Percentiles rank a stretch among this genome's conserved stretches.
These are phyloP conservation scores for Clarias magur DNA, from an alignment of 2,113 vertebrate species.

Conservation along the genomic window DNA sequence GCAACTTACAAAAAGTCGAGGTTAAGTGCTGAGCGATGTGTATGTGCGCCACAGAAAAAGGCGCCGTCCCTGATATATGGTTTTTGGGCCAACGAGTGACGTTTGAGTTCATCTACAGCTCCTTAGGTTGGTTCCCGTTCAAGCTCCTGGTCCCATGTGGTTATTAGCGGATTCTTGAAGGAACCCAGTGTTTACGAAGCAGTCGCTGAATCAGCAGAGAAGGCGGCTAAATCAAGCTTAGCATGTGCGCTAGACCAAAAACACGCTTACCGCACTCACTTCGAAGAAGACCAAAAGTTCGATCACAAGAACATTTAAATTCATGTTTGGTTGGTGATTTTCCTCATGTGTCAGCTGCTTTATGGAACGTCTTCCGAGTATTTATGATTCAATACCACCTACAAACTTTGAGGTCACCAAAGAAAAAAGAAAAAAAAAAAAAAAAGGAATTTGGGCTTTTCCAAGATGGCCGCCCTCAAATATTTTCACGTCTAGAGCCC, in stretches of 20 bases:
- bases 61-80: background rate
- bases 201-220: background rate
- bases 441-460: too few relatives aligned
- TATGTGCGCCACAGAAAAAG: background rate
- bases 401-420: too few relatives aligned
- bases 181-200: background rate
- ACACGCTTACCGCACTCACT: background rate
- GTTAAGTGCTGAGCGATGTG: constrained; percentile 5
- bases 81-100: background rate
- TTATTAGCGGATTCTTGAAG: background rate
- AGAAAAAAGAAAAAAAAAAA: too few relatives aligned
- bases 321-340: background rate
- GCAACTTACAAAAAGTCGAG: constrained; percentile 12
- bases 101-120: background rate
- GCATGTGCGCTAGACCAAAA: background rate
- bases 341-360: background rate
- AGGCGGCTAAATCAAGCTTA: background rate
- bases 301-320: background rate
- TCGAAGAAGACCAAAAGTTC: background rate
- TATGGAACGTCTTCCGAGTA: background rate
- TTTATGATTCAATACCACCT: background rate
- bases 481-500: too few relatives aligned
- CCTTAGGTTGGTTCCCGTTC: background rate
- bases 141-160: background rate
- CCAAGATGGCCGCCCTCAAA: too few relatives aligned